phyloP scores from a whole-genome alignment of 2,113 vertebrate species.

The Channa argus region DNA sequence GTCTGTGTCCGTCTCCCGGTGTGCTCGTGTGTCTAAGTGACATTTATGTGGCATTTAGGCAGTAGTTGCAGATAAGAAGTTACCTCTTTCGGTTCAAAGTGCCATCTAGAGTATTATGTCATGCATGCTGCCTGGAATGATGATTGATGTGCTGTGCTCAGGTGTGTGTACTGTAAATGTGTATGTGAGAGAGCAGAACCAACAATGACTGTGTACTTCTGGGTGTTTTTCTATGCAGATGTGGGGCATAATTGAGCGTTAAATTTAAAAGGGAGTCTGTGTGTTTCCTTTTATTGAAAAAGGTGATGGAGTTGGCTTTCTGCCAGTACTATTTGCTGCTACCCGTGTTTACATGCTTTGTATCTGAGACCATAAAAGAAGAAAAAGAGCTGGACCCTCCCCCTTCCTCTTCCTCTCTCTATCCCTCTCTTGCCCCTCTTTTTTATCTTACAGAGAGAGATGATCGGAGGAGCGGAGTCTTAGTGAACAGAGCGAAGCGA shows the following conservation, averaged over 20 bases:
- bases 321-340: conserved; percentile 32
- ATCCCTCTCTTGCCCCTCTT: conserved; percentile 52
- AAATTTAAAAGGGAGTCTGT: conserved; percentile 40
- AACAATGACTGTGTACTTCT: conserved; percentile 39
- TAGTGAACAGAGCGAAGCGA: conserved; percentile 85
- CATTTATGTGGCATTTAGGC: conserved; percentile 73
- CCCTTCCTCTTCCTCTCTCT: conserved; percentile 48
- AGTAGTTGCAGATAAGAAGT: conserved; percentile 62
- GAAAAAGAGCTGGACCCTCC: conserved; percentile 61
- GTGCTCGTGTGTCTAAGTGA: conserved; percentile 41
- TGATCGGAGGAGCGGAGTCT: conserved; percentile 79
- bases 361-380: conserved; percentile 60
- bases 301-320: conserved; percentile 50
- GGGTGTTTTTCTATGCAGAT: conserved; percentile 51
- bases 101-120: conserved; percentile 51
- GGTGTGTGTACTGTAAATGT: conserved; percentile 61
- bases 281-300: conserved; percentile 14
- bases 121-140: conserved; percentile 61
- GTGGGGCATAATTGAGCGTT: conserved; percentile 58
- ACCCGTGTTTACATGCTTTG: conserved; percentile 65
- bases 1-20: conserved; percentile 20
- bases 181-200: conserved; percentile 41
- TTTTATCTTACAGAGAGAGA: conserved; percentile 76
- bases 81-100: conserved; percentile 62
- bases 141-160: conserved; percentile 69